Evolutionary conservation across 2,797 vertebrate species (phyloP), one percentile per base, ranked within the genome.

Genomic region (Meriones psammophilus): DNA sequence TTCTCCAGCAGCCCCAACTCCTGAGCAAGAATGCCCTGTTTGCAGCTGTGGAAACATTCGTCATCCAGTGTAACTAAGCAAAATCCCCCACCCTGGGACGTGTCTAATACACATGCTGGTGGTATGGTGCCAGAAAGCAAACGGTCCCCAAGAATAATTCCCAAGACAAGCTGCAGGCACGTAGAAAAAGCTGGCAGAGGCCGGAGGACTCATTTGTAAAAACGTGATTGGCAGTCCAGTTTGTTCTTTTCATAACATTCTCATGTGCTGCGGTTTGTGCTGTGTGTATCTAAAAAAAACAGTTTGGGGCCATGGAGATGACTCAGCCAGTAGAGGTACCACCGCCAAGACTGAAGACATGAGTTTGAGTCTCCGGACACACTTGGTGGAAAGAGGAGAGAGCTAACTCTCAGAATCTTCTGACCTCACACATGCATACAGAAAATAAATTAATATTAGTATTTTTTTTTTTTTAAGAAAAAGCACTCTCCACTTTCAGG

Each of bases 11-110:
- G 81, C 42, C 58, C 84, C 17, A 3, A 1, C 42, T n/a, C 54
- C 88, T 60, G 30, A 95, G 83, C 94, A 10, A 15, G 91, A 93
- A 39, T 56, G 42, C 92, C 92, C 96, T 8, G 56, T 91, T 92
- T 94, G 91, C 95, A 97, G 97, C 95, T 56, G 96, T 56, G 0
- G 17, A 94, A 88, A 71, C 85, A 89, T 89, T 96, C 22, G 3
- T 81, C 74, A 95, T 94, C 92, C 79, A 18, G 22, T 68, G 56
- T 33, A 95, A 36, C 68, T 85, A 91, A 97, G 97, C 22, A 78
- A 81, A 96, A 36, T 68, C 4, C 92, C 54, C 89, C 18, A 0
- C 91, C 90, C 87, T 18, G 79, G 88, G 92, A 78, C 4, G 10
- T 58, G 74, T 74, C 94, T 80, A 33, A 88, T 30, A 46, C 68